Conservation (phyloP, 2,113 vertebrate genomes). For the Saccopteryx leptura region DNA sequence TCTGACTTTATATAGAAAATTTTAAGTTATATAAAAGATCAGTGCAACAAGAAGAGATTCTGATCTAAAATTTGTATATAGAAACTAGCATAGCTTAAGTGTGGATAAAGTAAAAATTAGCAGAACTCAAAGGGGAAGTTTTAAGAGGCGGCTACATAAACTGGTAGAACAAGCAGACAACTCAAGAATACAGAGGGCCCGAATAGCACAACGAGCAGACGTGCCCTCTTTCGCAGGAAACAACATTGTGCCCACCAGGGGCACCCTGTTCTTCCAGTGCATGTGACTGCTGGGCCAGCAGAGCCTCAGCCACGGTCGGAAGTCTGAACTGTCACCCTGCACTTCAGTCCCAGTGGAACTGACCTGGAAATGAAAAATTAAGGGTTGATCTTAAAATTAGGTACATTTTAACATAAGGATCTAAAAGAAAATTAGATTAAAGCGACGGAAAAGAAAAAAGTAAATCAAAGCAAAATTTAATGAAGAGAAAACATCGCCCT, state of each 20-base stretch:
- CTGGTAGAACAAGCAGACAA: neutral
- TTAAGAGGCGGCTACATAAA: neutral
- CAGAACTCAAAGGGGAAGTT: slow-evolving; percentile 14
- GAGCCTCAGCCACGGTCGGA: neutral
- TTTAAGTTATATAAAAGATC: neutral
- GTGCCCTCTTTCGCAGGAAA: neutral
- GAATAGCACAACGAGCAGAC: neutral
- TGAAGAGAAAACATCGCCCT: too few relatives aligned
- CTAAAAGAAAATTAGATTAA: neutral
- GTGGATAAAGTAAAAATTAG: neutral
- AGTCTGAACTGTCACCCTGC: neutral
- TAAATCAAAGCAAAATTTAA: neutral
- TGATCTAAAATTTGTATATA: neutral
- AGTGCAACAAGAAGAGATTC: neutral
- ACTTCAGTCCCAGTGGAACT: neutral
- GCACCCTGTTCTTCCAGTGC: too few relatives aligned
- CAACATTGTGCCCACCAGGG: neutral
- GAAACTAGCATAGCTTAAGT: neutral
- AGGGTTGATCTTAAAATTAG: neutral
- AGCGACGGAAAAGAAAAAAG: neutral
- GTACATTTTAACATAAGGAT: neutral
- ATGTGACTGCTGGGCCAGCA: neutral
- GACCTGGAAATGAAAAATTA: slow-evolving; percentile 2
- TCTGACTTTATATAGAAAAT: neutral
- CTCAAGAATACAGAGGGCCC: neutral